Base-by-base conservation (phyloP, 1,140 invertebrate genomes). In the Atta colombica region DNA sequence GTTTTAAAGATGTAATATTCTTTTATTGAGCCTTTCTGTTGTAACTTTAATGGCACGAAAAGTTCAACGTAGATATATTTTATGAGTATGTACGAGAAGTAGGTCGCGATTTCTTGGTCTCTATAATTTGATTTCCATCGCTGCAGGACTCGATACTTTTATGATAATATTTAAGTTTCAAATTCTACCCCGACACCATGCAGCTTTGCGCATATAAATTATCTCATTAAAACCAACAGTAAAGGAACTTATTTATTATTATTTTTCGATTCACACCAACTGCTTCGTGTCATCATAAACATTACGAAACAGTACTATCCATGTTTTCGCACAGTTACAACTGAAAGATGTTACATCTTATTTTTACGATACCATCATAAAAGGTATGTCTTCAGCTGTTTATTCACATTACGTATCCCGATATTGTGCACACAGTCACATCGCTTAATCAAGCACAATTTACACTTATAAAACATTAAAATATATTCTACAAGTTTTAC, bases 131-230 rank as follows among this genome's bases (percentile, higher is more conserved):
- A 68, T 66, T 80, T 80, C 63, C 60, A 25, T 25, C 45, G 10
- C n/a, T 61, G 3, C 25, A 51, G 49, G 39, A 78, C 25, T 77
- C 18, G 25, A 65, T 78, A 18, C n/a, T 53, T 80, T 68, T 80
- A 80, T 80, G 61, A 68, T 21, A 80, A 80, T 80, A 25, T 31
- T 80, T 21, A 66, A 51, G 77, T 66, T n/a, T 35, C 61, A 35
- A 78, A 78, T 68, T 78, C 61, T 68, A 14, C 12, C 21, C 45
- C 31, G 77, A 53, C 39, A 28, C 2, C 61, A 35, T 68, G 28
- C n/a, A 80, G 28, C 55, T 8, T 18, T 14, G 45, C 60, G 88
- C 68, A 89, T 88, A 86, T 88, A 86, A 81, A 89, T 88, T 80
- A 84, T 86, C 81, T 60, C 58, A 88, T 89, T 89, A 89, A 68